These are phyloP conservation scores for Cantharis rufa DNA, from an alignment of 2,888 invertebrate genomes.

Conservation along the genomic window DNA sequence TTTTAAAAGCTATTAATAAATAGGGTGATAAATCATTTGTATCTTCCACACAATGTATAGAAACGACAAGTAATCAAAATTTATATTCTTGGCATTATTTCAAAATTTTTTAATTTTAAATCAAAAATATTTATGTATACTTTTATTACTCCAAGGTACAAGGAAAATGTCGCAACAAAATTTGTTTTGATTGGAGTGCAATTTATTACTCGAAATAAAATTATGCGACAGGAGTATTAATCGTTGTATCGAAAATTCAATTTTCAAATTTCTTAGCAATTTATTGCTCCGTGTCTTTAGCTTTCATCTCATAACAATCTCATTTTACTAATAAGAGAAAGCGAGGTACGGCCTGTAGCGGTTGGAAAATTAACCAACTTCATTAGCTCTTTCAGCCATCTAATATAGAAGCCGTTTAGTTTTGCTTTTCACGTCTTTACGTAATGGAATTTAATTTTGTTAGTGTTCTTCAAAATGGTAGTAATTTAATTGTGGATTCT, in stretches of 20 bases:
- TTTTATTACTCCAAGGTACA: neutral
- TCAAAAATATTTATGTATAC: neutral
- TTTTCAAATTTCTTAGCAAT: constrained; percentile 23
- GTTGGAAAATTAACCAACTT: constrained; percentile 26
- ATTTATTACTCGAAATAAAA: neutral
- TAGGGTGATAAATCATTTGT: neutral
- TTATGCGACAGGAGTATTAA: constrained; percentile 2
- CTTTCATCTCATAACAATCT: constrained; percentile 27
- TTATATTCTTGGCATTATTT: neutral
- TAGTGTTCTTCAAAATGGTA: neutral
- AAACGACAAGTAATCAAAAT: neutral
- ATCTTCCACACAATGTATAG: neutral
- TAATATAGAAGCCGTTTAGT: constrained; percentile 13
- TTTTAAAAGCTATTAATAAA: neutral
- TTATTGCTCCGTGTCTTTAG: constrained; percentile 16
- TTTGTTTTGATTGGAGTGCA: neutral
- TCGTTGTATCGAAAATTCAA: constrained; percentile 16
- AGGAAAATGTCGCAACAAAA: neutral
- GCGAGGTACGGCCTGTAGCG: constrained; percentile 21
- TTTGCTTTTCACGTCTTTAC: constrained; percentile 11
- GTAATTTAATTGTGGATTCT: neutral
- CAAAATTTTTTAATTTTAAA: neutral
- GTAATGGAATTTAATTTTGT: neutral
- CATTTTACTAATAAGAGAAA: constrained; percentile 22
- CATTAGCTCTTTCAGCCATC: constrained; percentile 21